Evolutionary conservation across 2,888 invertebrate species (phyloP).

Genomic region (Germaria angustata): DNA sequence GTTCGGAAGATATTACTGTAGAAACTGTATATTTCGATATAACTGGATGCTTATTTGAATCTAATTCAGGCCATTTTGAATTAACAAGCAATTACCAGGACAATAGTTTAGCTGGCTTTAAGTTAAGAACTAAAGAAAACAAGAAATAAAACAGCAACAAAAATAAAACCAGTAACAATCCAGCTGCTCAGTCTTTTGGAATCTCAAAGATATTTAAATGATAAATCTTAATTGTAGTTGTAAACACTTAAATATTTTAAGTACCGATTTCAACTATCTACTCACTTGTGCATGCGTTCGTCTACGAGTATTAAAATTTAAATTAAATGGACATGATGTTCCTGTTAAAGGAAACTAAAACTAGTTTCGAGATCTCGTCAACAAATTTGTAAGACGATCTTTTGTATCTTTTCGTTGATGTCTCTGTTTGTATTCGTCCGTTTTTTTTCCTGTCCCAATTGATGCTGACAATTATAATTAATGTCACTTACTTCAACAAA

Average conservation of each 20-base stretch:
- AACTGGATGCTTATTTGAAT: too few relatives aligned
- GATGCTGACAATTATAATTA: slow-evolving; percentile 66
- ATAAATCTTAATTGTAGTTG: slow-evolving; percentile 36
- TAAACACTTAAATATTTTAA: slow-evolving; percentile 36
- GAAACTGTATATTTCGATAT: too few relatives aligned
- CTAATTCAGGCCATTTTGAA: too few relatives aligned
- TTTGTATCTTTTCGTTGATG: slow-evolving; percentile 18
- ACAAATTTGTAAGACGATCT: slow-evolving; percentile 47
- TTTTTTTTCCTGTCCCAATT: slow-evolving; percentile 36
- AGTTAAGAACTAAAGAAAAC: too few relatives aligned
- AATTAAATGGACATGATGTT: slow-evolving; percentile 41
- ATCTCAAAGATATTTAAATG: slow-evolving; percentile 22
- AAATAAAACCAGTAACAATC: not conserved
- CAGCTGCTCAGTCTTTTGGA: slow-evolving; percentile 15
- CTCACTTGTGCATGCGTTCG: not conserved
- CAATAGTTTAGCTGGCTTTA: too few relatives aligned
- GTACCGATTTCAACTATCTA: not conserved
- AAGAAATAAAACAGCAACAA: too few relatives aligned
- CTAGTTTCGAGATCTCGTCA: slow-evolving; percentile 38
- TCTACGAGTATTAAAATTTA: slow-evolving; percentile 26
- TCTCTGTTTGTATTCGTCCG: slow-evolving; percentile 62
- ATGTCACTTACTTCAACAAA: slow-evolving; percentile 67
- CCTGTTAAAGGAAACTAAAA: slow-evolving; percentile 49
- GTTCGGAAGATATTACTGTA: too few relatives aligned
- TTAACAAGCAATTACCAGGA: too few relatives aligned